Conservation (phyloP, 2,113 vertebrate genomes). For the Herpailurus yagouaroundi region DNA sequence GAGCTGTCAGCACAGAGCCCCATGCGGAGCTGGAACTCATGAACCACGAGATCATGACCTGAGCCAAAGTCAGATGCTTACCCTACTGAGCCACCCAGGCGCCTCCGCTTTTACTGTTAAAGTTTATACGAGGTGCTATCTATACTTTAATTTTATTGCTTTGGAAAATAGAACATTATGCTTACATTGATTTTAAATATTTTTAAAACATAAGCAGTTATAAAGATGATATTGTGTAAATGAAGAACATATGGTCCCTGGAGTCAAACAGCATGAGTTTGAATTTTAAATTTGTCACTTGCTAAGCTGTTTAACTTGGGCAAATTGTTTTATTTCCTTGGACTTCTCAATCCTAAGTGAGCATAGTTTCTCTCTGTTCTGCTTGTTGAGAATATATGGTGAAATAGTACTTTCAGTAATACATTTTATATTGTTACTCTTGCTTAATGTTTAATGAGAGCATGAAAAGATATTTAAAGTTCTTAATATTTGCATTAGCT, state of each 20-base stretch:
- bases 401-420: neutral
- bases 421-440: neutral
- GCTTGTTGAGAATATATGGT: neutral
- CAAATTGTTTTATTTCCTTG: neutral
- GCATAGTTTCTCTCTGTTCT: neutral
- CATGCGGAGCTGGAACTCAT: too few species aligned
- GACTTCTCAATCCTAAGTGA: neutral
- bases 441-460: neutral
- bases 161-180: slow-evolving; percentile 15
- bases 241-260: neutral
- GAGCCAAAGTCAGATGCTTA: too few species aligned
- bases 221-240: neutral
- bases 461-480: neutral
- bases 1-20: too few species aligned
- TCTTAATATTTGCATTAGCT: neutral
- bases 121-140: neutral
- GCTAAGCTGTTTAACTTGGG: too few species aligned
- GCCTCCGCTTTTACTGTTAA: neutral
- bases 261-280: neutral
- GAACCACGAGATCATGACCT: too few species aligned
- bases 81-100: too few species aligned
- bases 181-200: slow-evolving; percentile 8
- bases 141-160: slow-evolving; percentile 35
- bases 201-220: neutral
- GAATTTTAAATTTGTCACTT: neutral